Evolutionary conservation across 2,797 vertebrate genomes (phyloP).

Genomic region (Carcharodon carcharias): DNA sequence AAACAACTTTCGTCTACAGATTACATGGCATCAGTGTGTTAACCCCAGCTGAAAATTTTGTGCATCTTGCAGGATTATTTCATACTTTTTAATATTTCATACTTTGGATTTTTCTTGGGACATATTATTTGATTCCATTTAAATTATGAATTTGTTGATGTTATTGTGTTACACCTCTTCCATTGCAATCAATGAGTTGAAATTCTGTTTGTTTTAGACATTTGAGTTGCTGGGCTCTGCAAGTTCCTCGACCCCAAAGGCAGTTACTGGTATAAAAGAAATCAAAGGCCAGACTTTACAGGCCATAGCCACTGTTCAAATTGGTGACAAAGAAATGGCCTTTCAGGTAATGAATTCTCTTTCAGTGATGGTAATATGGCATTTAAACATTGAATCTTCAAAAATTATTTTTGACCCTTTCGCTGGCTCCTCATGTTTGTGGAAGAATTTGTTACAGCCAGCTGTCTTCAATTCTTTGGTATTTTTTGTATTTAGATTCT

Average conservation of each 20-base stretch:
- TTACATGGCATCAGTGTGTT: neutral
- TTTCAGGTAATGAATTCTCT: constrained; percentile 67
- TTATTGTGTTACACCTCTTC: neutral
- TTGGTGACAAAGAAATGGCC: constrained; percentile 64
- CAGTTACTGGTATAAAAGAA: constrained; percentile 59
- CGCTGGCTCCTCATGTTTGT: neutral
- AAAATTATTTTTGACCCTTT: neutral
- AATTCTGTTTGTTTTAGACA: constrained; percentile 56
- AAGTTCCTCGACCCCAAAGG: constrained; percentile 50
- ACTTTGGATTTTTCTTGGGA: neutral
- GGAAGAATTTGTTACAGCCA: neutral
- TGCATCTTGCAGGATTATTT: neutral
- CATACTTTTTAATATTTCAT: neutral
- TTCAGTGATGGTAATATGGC: neutral
- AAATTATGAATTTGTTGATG: neutral
- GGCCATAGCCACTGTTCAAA: constrained; percentile 67
- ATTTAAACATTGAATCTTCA: neutral
- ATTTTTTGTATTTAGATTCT: neutral
- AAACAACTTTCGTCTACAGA: neutral
- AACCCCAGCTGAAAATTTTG: neutral
- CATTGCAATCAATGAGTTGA: neutral
- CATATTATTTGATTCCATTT: neutral
- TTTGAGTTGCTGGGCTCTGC: constrained; percentile 75
- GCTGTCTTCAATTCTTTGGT: neutral
- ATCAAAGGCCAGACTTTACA: constrained; percentile 45